Evolutionary conservation across 64 coral and sea anemone species (phyloP), one percentile per base, ranked within the genome.

Genomic region (Orbicella faveolata): DNA sequence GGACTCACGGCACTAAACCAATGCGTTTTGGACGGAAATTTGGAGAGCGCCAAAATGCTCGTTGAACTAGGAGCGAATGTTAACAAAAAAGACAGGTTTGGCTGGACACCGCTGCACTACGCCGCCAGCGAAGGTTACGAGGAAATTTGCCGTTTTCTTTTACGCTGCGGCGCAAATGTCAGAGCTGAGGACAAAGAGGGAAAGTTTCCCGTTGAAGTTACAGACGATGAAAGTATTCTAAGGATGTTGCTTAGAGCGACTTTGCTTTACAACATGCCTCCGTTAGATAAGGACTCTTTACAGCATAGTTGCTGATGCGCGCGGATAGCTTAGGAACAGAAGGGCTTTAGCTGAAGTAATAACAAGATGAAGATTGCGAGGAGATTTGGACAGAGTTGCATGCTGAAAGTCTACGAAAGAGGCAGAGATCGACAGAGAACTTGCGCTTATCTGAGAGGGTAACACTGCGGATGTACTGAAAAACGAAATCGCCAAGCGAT

Each of bases 61-160:
- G 69, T 99, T 37, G 94, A 95, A 26, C 89, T 99, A 6, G 97
- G 97, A 14, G 94, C 97, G 16, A 73, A 93, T 80, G 89, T 95
- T 30, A 94, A 99, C 70, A 99, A 96, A 52, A 93, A 76, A 33
- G 97, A 95, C 44, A 70, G 89, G 55, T 89, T 87, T 37, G 97
- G 97, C 6, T 99, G 91, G 94, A 93, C 97, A 1, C 41, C 97
- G 5, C 64, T 99, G 14, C 97, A 99, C 34, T 99, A 99, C 19
- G 97, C 97, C 12, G 97, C 93, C 2, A 99, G 91, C 23, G 97
- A 99, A 75, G 97, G 97, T 1, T 99, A 99, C 51, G 75, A 83
- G 52, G 64, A 95, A 9, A 96, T 99, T n/a, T 95, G 94, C 52
- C 83, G 94, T 10, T 96, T 59, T 83, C 90, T 99, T 61, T 75